Evolutionary conservation across 2,797 vertebrate genomes (phyloP), one percentile per base, ranked within the genome.

Genomic region (Momotus momota): DNA sequence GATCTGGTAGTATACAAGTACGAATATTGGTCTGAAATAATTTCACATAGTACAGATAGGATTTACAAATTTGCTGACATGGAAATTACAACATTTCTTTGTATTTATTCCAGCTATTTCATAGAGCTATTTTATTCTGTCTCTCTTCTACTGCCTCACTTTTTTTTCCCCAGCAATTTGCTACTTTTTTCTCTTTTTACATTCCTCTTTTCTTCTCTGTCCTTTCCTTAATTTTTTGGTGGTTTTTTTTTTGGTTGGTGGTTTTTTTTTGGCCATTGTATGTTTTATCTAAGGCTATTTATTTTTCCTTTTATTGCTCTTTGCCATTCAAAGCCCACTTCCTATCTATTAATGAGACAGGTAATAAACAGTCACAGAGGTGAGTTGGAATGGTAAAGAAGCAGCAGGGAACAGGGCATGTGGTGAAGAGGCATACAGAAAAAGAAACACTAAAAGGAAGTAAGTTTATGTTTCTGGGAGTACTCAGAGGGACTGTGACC

Each of bases 271-370:
- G 5, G 11, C 15, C 3, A 22, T 6, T 8, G 22, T 57, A 33
- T 31, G 6, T 45, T 82, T 88, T 75, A 70, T 67, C 14, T 17
- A 48, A 75, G 22, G 14, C 21, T 6, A 51, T 60, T 94, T 94
- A 7, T 40, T 72, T 94, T 87, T 92, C 27, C 9, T 83, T 55
- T 83, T 61, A 69, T 43, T 74, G 16, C 25, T 87, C 9, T 90
- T 38, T 81, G 31, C 18, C 23, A 26, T 66, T 87, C 41, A 27
- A n/a, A 66, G 11, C 15, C 31, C 25, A 60, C 71, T 70, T 41
- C 8, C 27, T 82, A 22, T 81, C 64, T 90, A 29, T 17, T 58
- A 61, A 70, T 38, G 31, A 74, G n/a, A 86, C 5, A 83, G 17
- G 51, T 54, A 79, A 64, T 73, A 71, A 82, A 60, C 18, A 61